phyloP scores from a whole-genome alignment of 1,140 invertebrate species.

The Panonychus citri region DNA sequence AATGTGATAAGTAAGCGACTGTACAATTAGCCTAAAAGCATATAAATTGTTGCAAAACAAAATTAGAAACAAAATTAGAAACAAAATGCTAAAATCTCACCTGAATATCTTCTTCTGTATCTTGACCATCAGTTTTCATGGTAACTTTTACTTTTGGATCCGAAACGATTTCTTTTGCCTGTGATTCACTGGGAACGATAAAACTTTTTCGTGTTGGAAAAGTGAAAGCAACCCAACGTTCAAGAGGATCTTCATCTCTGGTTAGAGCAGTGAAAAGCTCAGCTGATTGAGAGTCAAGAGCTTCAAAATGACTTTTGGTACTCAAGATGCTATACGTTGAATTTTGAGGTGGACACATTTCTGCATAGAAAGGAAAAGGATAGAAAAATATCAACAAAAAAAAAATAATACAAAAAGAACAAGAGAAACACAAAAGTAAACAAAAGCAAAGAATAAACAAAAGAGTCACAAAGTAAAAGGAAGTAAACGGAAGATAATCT shows the following conservation, averaged over 20 bases:
- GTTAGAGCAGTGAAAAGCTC: slow-evolving; percentile 58
- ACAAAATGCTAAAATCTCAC: background rate
- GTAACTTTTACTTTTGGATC: slow-evolving; percentile 23
- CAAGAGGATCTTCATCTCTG: slow-evolving; percentile 39
- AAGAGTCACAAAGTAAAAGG: slow-evolving; percentile 7
- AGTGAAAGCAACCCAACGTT: slow-evolving; percentile 47
- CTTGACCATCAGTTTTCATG: background rate
- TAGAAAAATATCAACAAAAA: background rate
- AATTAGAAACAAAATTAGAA: background rate
- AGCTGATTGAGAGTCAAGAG: slow-evolving; percentile 51
- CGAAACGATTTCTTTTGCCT: slow-evolving; percentile 38
- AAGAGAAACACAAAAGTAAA: too few relatives aligned
- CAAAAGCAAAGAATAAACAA: too few relatives aligned
- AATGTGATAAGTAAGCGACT: slow-evolving; percentile 70
- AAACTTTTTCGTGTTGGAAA: slow-evolving; percentile 17
- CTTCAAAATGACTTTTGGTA: slow-evolving; percentile 63
- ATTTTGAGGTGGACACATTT: slow-evolving; percentile 67
- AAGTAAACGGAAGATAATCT: too few relatives aligned
- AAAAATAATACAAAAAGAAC: slow-evolving; percentile 5
- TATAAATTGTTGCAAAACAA: background rate
- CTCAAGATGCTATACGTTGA: slow-evolving; percentile 36
- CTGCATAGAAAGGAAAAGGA: slow-evolving; percentile 13
- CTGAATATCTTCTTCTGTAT: slow-evolving; percentile 6
- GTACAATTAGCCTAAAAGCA: slow-evolving; percentile 48
- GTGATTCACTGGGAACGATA: slow-evolving; percentile 13